A percentile compares a stretch with the other conserved stretches of the same genome.
Evolutionary conservation across 2,113 vertebrate species (phyloP).

Genomic region (Charina bottae): DNA sequence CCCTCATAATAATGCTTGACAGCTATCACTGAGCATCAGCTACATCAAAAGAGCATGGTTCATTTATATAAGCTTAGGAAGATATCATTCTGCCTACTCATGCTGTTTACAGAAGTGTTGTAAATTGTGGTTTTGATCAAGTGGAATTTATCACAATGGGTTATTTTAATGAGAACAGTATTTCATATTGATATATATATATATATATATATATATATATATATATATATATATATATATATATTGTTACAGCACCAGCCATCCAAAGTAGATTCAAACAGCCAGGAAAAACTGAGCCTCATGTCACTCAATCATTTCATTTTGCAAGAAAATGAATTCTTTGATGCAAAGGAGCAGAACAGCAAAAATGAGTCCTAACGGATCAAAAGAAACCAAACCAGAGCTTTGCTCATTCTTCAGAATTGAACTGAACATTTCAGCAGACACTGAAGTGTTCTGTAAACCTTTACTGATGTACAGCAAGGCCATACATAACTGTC

Average conservation of each 20-base stretch:
- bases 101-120: background rate
- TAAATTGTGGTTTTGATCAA: constrained; percentile 16
- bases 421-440: constrained; percentile 11
- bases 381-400: background rate
- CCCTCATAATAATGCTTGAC: background rate
- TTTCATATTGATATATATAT: background rate
- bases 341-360: background rate
- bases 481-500: background rate
- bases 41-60: background rate
- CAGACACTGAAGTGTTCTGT: background rate
- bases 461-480: background rate
- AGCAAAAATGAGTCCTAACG: constrained; percentile 13
- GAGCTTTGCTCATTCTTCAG: constrained; percentile 1
- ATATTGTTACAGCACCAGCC: background rate
- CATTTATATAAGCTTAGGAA: background rate
- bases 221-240: background rate
- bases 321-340: constrained; percentile 30
- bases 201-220: background rate
- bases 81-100: background rate
- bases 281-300: background rate
- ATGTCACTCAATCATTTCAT: constrained; percentile 29
- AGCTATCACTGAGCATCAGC: constrained; percentile 16
- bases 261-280: background rate
- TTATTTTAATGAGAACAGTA: constrained; percentile 24
- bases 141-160: constrained; percentile 28